Base-by-base conservation (phyloP, 2,113 vertebrate genomes). In the Lampris megalopsis region DNA sequence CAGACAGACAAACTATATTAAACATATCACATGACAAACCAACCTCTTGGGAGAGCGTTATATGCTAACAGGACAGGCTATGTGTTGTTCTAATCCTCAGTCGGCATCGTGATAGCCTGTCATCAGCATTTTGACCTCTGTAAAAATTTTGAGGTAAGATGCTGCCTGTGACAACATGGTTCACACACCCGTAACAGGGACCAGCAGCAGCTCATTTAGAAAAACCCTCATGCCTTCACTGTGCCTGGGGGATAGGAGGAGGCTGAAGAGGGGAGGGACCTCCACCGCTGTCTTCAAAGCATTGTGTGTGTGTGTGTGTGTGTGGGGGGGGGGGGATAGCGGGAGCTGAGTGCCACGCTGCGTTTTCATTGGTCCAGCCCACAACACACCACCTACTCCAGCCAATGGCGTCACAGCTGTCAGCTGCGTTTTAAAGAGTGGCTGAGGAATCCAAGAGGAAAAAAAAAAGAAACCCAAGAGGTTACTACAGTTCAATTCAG, bases 371-470 rank as follows among this genome's bases (percentile, higher is more conserved):
- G 92, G 94, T 86, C 88, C 63, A 87, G 52, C 83, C 87, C 68
- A 83, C 82, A 95, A 94, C 94, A 95, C 93, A 94, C 94, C 94
- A 95, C 90, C 68, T 1, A 2, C 0, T 5, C 40, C 1, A 80
- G 68, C 94, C 94, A 95, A 94, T 94, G 67, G 75, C 45, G 63
- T 3, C 0, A 2, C 58, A 9, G 62, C 52, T 49, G 9, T 68
- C 43, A 1, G 42, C 40, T 58, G 1, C 0, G 1, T 74, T 86
- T 74, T 81, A 49, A 82, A 73, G 69, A 43, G 42, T 48, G 73
- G 35, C 41, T 71, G 85, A 79, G 75, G 81, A 82, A 77, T 86
- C 40, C 5, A 6, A 7, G 24, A 24, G 24, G 24, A 0, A 24
- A 24, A 24, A 24, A 24, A 24, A 24, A 24, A 79, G 75, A 80